Conservation (phyloP, 2,113 vertebrate species). For the Mastomys natalensis region DNA sequence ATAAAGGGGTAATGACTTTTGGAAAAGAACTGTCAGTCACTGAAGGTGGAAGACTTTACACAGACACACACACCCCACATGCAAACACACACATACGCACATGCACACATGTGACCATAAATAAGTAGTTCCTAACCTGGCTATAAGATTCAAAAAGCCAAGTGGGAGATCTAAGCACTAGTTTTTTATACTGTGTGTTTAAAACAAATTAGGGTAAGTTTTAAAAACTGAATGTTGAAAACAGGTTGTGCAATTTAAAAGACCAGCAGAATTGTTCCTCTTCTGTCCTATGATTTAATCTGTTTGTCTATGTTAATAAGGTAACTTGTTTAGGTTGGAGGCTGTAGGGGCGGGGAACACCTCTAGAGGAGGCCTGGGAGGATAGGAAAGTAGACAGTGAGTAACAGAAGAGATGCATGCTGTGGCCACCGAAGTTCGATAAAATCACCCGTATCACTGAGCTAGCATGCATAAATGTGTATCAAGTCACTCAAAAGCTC, state of each 20-base stretch:
- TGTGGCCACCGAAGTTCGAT: background rate
- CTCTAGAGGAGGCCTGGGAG: background rate
- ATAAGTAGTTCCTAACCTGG: background rate
- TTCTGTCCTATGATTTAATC: background rate
- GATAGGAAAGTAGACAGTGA: background rate
- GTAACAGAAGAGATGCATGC: background rate
- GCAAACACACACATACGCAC: background rate
- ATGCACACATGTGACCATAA: background rate
- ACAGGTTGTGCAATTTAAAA: conserved; percentile 34
- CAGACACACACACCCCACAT: background rate
- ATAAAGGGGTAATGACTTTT: conserved; percentile 32
- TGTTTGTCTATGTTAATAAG: background rate
- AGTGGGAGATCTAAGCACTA: background rate
- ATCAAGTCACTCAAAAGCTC: background rate
- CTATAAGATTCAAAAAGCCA: background rate
- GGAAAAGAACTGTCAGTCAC: conserved; percentile 33
- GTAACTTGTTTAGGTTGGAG: conserved; percentile 48
- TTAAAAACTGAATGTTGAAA: conserved; percentile 26
- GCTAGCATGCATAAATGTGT: background rate
- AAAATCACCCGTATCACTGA: background rate
- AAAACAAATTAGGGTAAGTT: conserved; percentile 47
- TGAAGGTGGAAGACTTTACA: background rate
- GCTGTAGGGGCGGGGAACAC: background rate
- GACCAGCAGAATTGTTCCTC: background rate
- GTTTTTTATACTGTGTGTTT: conserved; percentile 12